A percentile compares a stretch with the other conserved stretches of the same genome.
Evolutionary conservation across 2,888 invertebrate genomes (phyloP).

Genomic region (Allolobophora icterica): DNA sequence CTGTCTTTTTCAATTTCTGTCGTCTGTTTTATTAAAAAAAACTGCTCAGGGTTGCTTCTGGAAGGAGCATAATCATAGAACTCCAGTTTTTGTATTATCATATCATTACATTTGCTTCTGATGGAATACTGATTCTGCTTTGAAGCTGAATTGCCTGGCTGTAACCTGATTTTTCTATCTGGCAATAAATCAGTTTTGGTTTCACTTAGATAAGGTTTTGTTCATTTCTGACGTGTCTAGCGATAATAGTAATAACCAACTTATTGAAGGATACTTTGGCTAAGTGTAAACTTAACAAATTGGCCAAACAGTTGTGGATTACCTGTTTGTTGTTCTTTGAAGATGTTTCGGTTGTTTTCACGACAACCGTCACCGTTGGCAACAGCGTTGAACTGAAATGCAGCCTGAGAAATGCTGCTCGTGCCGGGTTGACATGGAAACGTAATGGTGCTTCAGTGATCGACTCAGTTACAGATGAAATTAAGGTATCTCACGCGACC

Average conservation of each 20-base stretch:
- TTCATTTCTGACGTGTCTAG: too few relatives aligned
- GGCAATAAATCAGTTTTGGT: too few relatives aligned
- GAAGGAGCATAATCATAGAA: neutral
- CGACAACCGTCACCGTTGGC: constrained; percentile 75
- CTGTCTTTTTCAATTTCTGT: neutral
- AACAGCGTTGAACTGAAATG: constrained; percentile 81
- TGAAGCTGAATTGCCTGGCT: neutral
- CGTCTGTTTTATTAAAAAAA: neutral
- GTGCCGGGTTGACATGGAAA: constrained; percentile 77
- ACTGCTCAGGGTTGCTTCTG: neutral
- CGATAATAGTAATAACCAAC: too few relatives aligned
- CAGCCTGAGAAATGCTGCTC: constrained; percentile 76
- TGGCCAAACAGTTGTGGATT: neutral
- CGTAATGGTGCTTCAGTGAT: constrained; percentile 74
- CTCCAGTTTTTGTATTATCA: neutral
- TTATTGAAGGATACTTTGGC: too few relatives aligned
- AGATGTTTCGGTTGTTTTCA: constrained; percentile 65
- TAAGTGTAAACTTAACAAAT: neutral
- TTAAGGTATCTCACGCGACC: constrained; percentile 53
- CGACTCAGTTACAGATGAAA: constrained; percentile 68
- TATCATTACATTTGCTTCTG: neutral
- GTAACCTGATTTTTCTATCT: too few relatives aligned
- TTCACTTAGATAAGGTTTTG: too few relatives aligned
- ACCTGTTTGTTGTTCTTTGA: neutral
- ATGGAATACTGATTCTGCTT: neutral